Percentiles rank a stretch among this genome's conserved stretches.
These are phyloP conservation scores for Craterocephalus amniculus DNA, from an alignment of 2,797 vertebrate species.

Conservation along the genomic window DNA sequence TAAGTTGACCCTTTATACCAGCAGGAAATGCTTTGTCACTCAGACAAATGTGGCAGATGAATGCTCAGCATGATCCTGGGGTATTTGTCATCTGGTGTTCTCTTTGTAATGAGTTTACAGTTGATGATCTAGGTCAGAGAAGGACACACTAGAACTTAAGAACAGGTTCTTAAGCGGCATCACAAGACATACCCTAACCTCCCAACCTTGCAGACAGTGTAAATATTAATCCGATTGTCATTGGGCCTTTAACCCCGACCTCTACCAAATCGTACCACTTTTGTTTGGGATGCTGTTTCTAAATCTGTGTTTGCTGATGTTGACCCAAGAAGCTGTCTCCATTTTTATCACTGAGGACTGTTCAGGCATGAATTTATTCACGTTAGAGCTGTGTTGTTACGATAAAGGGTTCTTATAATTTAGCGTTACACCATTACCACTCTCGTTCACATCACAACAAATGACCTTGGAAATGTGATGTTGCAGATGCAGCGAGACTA, in stretches of 20 bases:
- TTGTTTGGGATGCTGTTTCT: slow-evolving; percentile 20
- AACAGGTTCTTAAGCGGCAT: slow-evolving; percentile 38
- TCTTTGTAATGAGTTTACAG: slow-evolving; percentile 75
- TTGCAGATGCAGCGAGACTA: slow-evolving; percentile 58
- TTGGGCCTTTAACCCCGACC: slow-evolving; percentile 25
- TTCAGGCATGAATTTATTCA: slow-evolving; percentile 42
- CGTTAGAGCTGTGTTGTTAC: slow-evolving; percentile 21
- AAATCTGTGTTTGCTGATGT: slow-evolving; percentile 23
- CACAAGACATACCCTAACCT: slow-evolving; percentile 30
- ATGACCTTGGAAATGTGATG: slow-evolving; percentile 71
- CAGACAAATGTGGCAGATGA: slow-evolving; percentile 72
- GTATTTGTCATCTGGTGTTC: slow-evolving; percentile 77
- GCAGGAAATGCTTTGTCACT: slow-evolving; percentile 73
- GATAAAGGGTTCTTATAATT: slow-evolving; percentile 46
- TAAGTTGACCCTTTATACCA: slow-evolving; percentile 60
- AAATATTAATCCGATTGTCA: slow-evolving; percentile 40
- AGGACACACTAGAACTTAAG: slow-evolving; percentile 64
- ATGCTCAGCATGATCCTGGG: slow-evolving; percentile 73
- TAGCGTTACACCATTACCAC: slow-evolving; percentile 61
- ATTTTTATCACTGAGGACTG: slow-evolving; percentile 19
- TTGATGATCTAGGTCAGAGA: slow-evolving; percentile 70
- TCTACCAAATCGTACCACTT: slow-evolving; percentile 18
- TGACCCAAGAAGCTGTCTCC: neutral
- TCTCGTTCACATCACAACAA: slow-evolving; percentile 47
- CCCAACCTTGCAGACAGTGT: slow-evolving; percentile 25